phyloP scores from a whole-genome alignment of 2,797 vertebrate genomes.

The Macropus fuliginosus region DNA sequence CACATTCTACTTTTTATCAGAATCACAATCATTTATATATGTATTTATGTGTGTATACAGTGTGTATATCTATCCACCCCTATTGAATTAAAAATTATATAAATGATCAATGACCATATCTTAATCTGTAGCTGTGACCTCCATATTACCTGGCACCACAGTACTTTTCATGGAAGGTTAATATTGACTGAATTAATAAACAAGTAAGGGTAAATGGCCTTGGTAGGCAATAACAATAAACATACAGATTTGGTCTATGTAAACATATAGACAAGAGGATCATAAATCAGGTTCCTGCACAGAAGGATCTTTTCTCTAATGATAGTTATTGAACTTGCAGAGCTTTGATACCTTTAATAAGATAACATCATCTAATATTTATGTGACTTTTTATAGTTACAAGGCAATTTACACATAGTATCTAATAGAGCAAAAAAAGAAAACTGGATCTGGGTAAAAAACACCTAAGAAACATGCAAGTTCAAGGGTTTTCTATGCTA shows the following conservation, averaged over 20 bases:
- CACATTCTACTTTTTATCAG: background rate
- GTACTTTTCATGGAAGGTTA: background rate
- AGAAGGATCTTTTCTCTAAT: background rate
- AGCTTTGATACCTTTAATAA: background rate
- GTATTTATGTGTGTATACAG: background rate
- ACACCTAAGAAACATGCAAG: background rate
- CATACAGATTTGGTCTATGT: background rate
- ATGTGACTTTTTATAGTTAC: background rate
- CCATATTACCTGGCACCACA: background rate
- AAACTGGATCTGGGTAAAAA: background rate
- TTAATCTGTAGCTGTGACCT: background rate
- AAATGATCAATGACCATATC: background rate
- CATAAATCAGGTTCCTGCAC: background rate
- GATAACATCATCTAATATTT: background rate
- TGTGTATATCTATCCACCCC: background rate
- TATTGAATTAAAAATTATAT: background rate
- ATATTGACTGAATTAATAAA: background rate
- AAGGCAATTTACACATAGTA: background rate
- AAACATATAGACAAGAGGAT: background rate
- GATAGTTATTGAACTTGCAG: background rate
- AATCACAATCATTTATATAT: background rate
- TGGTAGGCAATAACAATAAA: background rate
- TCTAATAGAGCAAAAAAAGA: background rate
- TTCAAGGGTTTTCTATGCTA: background rate
- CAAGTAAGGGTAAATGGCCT: background rate